Evolutionary conservation across 2,113 vertebrate species (phyloP), one percentile per base, ranked within the genome.

Genomic region (Eidolon helvum): DNA sequence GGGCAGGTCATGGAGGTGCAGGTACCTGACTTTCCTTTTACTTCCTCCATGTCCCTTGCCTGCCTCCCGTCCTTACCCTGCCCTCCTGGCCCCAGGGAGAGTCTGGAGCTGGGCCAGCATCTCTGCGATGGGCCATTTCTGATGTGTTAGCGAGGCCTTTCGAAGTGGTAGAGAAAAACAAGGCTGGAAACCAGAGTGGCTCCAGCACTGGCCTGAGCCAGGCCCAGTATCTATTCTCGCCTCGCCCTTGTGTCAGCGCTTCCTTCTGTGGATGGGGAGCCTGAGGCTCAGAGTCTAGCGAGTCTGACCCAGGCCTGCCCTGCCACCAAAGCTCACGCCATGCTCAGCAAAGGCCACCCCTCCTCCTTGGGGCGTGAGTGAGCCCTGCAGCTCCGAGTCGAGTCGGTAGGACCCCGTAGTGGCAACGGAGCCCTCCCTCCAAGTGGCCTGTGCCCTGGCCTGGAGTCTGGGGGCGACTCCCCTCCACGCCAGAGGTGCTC

Each of bases 391-490:
- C 69, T 30, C 9, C 1, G 7, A 10, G 15, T 45, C 9, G 11
- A 43, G 19, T n/a, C 33, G 0, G 1, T n/a, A 21, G 30, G 30
- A 16, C 59, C 48, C 28, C 4, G 0, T 26, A 1, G 6, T 26
- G 69, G 1, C 33, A 3, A 6, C 14, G 69, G 57, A n/a, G 68
- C 18, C 33, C 74, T 65, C 55, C 21, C 65, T 72, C 5, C 0
- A 45, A 40, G 33, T 57, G n/a, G 43, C 35, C 75, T 35, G 21
- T 22, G 48, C 72, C 57, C n/a, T 14, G 40, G 38, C 33, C 65
- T n/a, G 33, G 14, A 18, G 38, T 24, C 38, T 0, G 6, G 61
- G 21, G 59, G 40, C 59, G 16, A 28, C 43, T 74, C 38, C 12
- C 45, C 5, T 53, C 22, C 77, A n/a, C 2, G 10, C 38, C n/a